These are phyloP conservation scores for Peromyscus nudipes DNA, from an alignment of 2,797 vertebrate species.

Conservation along the genomic window DNA sequence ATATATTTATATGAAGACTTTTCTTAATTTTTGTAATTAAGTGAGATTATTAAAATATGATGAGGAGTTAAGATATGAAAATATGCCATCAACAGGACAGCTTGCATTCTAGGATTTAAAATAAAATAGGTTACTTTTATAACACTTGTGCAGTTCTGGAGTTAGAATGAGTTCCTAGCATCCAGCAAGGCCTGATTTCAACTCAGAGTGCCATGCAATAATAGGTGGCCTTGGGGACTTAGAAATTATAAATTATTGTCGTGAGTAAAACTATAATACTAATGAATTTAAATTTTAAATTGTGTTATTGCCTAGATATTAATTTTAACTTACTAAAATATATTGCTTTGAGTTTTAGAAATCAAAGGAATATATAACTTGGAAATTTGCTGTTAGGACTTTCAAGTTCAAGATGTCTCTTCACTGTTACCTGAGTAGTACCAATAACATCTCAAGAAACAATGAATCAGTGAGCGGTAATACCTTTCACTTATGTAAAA, in stretches of 20 bases:
- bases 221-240: background rate
- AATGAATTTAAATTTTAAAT: background rate
- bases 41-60: background rate
- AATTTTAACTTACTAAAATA: conserved; percentile 4
- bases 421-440: background rate
- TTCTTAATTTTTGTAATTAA: conserved; percentile 13
- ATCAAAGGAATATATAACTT: background rate
- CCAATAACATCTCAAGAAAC: background rate
- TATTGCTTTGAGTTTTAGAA: conserved; percentile 32
- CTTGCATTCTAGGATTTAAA: background rate
- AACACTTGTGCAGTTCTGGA: background rate
- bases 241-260: conserved; percentile 5
- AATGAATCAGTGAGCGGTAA: conserved; percentile 29
- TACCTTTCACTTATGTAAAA: background rate
- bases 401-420: conserved; percentile 20
- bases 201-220: background rate
- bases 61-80: background rate
- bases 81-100: background rate
- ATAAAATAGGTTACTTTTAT: background rate
- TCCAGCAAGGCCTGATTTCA: background rate
- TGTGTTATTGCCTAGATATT: background rate
- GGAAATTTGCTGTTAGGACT: background rate
- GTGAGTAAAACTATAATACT: background rate
- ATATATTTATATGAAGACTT: background rate
- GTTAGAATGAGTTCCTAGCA: background rate